These are phyloP conservation scores for Gopherus flavomarginatus DNA, from an alignment of 2,113 vertebrate genomes.

Conservation along the genomic window DNA sequence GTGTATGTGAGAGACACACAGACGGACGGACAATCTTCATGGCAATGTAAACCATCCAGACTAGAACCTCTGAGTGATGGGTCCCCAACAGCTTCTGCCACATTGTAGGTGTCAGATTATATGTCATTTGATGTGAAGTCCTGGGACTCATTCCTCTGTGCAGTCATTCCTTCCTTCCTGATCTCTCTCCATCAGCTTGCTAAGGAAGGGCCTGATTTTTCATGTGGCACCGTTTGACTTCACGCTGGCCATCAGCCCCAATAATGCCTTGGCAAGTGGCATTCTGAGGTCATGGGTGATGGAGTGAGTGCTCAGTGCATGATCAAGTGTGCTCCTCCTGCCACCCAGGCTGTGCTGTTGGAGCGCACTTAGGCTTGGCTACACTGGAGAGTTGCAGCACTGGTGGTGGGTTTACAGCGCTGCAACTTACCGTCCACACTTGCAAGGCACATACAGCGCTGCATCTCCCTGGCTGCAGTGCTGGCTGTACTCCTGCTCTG, in stretches of 20 bases:
- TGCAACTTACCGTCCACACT: too few species aligned
- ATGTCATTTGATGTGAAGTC: too few species aligned
- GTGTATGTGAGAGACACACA: neutral
- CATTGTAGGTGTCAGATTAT: neutral
- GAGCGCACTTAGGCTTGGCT: neutral
- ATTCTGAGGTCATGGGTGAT: neutral
- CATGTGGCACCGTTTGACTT: neutral
- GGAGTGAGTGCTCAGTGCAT: neutral
- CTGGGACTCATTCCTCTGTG: neutral
- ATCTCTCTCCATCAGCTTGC: neutral
- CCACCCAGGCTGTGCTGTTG: rapidly evolving
- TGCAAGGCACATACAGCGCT: too few species aligned
- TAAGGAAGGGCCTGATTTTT: neutral
- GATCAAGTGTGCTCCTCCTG: rapidly evolving
- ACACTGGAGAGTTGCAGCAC: too few species aligned
- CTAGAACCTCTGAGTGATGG: neutral
- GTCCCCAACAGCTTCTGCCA: neutral
- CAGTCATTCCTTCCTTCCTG: neutral
- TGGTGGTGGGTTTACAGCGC: too few species aligned
- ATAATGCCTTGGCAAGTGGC: neutral
- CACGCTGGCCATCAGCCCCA: neutral
- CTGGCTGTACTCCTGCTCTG: too few species aligned
- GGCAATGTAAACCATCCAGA: neutral
- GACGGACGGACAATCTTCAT: neutral
- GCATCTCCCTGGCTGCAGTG: too few species aligned